Evolutionary conservation across 2,888 invertebrate species (phyloP), one percentile per base, ranked within the genome.

Genomic region (Diabrotica balteata): DNA sequence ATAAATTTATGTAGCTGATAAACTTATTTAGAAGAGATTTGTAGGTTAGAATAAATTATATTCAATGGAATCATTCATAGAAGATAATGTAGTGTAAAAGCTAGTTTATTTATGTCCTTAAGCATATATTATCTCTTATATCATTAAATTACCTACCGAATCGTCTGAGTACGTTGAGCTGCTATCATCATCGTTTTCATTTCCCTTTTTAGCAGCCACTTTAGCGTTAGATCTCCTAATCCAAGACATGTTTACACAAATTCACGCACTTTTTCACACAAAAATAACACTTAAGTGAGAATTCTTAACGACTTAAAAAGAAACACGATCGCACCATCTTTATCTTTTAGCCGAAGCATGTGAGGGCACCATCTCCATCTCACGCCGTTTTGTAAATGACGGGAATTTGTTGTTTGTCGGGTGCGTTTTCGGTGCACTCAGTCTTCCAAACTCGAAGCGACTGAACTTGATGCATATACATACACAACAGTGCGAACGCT

Each of bases 121-220:
- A 32, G 32, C 32, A 32, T 32, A 4, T 32, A 2, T 32, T 32
- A 32, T 32, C 5, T 32, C 32, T 32, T 32, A 32, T 32, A 32
- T 32, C 32, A 5, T 32, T 32, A 32, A 32, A 32, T 32, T 32
- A 70, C 78, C 68, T 79, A 82, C 82, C 80, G 81, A 80, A 78
- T 82, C 82, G 71, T 81, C 80, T 4, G 81, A 81, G 73, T 78
- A 79, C 57, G 73, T 78, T 10, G 80, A 80, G 44, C 75, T 70
- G 59, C 67, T 74, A 69, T 81, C 80, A 54, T 79, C 80, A 51
- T 72, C 73, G 66, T 79, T 70, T 50, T 72, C 77, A 7, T 45
- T 45, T 11, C 43, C 8, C 11, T 74, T 76, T 63, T 75, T 75
- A 10, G 71, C 57, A 8, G 71, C 58, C 57, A 76, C 55, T 69